These are phyloP conservation scores for Drosophila lacertosa DNA, from an alignment of 1,140 invertebrate genomes.

Conservation along the genomic window DNA sequence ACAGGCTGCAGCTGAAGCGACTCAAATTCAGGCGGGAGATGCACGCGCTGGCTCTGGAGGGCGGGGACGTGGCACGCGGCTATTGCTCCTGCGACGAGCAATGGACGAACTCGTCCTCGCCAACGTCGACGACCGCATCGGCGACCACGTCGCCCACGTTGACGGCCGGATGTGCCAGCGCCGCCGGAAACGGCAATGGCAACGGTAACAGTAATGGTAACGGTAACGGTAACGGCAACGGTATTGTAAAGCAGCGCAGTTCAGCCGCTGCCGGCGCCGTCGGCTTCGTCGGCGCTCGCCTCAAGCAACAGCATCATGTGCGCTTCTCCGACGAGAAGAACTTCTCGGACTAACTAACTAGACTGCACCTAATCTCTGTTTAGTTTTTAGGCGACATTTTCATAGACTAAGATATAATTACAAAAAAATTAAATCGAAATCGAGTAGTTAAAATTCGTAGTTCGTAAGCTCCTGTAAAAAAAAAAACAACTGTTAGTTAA, in stretches of 20 bases:
- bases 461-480: constrained; percentile 41
- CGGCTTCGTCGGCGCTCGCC: constrained; percentile 36
- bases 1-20: constrained; percentile 61
- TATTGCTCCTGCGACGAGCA: constrained; percentile 82
- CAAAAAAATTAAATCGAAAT: constrained; percentile 28
- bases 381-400: constrained; percentile 38
- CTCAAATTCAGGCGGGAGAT: constrained; percentile 65
- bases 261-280: constrained; percentile 13
- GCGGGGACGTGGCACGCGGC: constrained; percentile 73
- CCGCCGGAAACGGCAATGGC: constrained; percentile 14
- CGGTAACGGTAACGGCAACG: constrained; percentile 31
- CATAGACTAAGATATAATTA: constrained; percentile 52
- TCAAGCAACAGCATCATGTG: constrained; percentile 82
- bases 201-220: constrained; percentile 23
- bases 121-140: constrained; percentile 64
- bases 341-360: constrained; percentile 82
- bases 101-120: constrained; percentile 75
- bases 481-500: constrained; percentile 55
- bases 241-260: constrained; percentile 51
- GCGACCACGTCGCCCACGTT: constrained; percentile 63
- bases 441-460: constrained; percentile 48
- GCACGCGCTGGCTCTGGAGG: constrained; percentile 73
- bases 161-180: constrained; percentile 46
- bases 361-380: constrained; percentile 80
- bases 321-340: constrained; percentile 83